Base-by-base conservation (phyloP, 2,797 vertebrate genomes). In the Sebastiscus albofasciatus region DNA sequence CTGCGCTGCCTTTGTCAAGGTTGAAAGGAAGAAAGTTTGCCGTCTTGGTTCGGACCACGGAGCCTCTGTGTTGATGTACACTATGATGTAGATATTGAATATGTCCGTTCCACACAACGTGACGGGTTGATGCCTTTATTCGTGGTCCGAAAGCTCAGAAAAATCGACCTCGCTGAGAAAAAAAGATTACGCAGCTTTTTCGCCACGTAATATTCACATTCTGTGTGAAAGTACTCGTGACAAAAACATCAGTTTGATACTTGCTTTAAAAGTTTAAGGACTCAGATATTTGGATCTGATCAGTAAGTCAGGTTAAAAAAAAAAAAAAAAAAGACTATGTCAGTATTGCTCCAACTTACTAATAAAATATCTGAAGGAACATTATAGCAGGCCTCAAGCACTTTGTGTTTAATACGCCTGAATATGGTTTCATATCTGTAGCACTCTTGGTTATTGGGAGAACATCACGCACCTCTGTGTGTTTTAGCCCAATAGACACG, bases 161-260 rank as follows among this genome's bases (percentile, higher is more conserved):
- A 49, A 49, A 49, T 49, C 0, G 0, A 49, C 8, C 46, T 49
- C 0, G 0, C 46, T 49, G 46, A 49, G 46, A 9, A 18, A 20
- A 49, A 6, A 0, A 20, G 20, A 20, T 20, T 0, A 9, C 18
- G 46, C 18, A 0, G 18, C 18, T 49, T 49, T 49, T 49, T 49
- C 7, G 0, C 0, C 3, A 20, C 46, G 9, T 4, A 49, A 20
- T 20, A 49, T 20, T 49, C 18, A 20, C 42, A 18, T 8, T 49
- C 42, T 49, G 42, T 20, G 0, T 49, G 42, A 20, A 49, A 8
- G 42, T 49, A 18, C 6, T 49, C 16, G 0, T 49, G 42, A 49
- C 0, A 49, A 49, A 49, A 49, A 20, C 0, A 49, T 49, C 42
- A 0, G 7, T 49, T 49, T 49, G 42, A 16, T 46, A 46, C 42